Conservation (phyloP, 2,888 invertebrate species). For the Troides aeacus region DNA sequence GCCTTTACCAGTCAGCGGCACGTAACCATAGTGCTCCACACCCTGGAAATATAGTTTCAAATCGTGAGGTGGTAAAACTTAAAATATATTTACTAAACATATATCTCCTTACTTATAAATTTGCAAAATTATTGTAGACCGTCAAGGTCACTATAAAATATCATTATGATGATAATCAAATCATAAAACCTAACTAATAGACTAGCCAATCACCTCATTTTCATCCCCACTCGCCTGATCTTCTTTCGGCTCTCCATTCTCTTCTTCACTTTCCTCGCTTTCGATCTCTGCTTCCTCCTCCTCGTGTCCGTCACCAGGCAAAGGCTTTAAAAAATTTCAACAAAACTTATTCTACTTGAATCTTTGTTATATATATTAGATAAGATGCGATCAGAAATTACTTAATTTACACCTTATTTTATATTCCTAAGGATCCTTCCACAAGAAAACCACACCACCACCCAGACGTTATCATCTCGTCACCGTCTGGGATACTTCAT, state of each 20-base stretch:
- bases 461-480: neutral
- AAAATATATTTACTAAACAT: neutral
- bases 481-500: neutral
- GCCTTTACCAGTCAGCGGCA: constrained; percentile 84
- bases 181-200: constrained; percentile 1
- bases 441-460: neutral
- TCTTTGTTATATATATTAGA: neutral
- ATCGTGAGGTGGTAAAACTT: neutral
- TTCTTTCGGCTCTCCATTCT: constrained; percentile 44
- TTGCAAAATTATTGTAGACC: neutral
- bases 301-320: constrained; percentile 36
- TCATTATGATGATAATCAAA: neutral
- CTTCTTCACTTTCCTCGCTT: constrained; percentile 46
- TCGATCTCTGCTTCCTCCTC: constrained; percentile 37
- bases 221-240: constrained; percentile 25
- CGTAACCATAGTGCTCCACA: constrained; percentile 56
- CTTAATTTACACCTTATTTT: neutral
- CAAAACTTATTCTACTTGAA: neutral
- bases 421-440: too few species aligned
- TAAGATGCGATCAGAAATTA: neutral
- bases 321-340: constrained; percentile 33
- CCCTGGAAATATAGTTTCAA: constrained; percentile 50
- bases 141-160: neutral
- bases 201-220: constrained; percentile 53
- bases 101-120: neutral